Percentiles rank a stretch among this genome's conserved stretches.
phyloP scores from a whole-genome alignment of 2,888 invertebrate genomes.

The Epirrita christyi region DNA sequence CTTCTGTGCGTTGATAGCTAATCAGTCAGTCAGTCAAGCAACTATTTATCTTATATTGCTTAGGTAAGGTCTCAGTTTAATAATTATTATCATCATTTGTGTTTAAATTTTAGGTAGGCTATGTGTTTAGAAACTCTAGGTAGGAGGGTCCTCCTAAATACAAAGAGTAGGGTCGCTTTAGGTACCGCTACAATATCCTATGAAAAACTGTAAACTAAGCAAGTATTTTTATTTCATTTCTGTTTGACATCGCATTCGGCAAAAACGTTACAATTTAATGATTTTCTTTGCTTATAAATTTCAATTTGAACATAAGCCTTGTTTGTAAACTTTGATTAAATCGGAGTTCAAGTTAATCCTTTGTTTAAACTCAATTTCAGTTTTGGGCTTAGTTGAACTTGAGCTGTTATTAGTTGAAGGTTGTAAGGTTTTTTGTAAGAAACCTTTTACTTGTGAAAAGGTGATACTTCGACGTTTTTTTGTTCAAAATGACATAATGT shows the following conservation, averaged over 20 bases:
- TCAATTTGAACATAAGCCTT: slow-evolving; percentile 38
- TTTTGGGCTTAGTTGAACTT: slow-evolving; percentile 34
- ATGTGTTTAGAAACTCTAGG: no score
- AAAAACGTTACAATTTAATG: slow-evolving; percentile 6
- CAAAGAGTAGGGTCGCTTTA: no score
- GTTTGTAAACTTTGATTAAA: slow-evolving; percentile 39
- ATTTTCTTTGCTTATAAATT: slow-evolving; percentile 33
- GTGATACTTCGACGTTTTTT: not conserved
- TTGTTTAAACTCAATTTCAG: slow-evolving; percentile 44
- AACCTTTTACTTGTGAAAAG: slow-evolving; percentile 12
- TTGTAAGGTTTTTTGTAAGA: slow-evolving; percentile 30
- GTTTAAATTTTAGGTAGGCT: no score
- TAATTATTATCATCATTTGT: no score
- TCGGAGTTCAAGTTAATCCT: slow-evolving; percentile 43
- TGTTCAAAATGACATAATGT: not conserved
- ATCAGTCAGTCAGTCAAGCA: no score
- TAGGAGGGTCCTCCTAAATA: no score
- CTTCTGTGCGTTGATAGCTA: no score
- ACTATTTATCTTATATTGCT: no score
- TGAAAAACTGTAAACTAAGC: no score
- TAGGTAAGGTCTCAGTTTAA: no score
- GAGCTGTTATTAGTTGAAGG: slow-evolving; percentile 28
- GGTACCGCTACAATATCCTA: no score
- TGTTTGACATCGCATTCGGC: not conserved
- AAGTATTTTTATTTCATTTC: not conserved